These are phyloP conservation scores for Pseudomyrmex concolor DNA, from an alignment of 1,140 invertebrate genomes.

Conservation along the genomic window DNA sequence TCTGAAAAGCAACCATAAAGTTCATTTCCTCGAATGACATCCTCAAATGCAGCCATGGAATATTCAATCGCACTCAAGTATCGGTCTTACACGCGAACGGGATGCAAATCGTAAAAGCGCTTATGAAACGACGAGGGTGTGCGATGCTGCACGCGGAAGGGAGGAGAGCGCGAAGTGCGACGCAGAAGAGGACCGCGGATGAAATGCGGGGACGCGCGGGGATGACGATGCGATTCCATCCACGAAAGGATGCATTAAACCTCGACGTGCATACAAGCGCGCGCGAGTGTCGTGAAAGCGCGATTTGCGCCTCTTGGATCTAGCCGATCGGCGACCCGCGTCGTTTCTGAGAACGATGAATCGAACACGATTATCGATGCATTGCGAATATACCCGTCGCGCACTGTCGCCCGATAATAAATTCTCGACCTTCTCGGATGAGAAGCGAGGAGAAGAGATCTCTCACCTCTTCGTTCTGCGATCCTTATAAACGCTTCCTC, in stretches of 20 bases:
- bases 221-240: conserved; percentile 69
- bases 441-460: conserved; percentile 11
- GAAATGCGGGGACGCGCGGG: background rate
- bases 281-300: conserved; percentile 37
- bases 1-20: background rate
- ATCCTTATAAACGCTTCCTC: conserved; percentile 34
- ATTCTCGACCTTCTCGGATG: conserved; percentile 46
- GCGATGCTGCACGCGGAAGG: background rate
- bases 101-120: conserved; percentile 65
- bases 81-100: conserved; percentile 33
- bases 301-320: conserved; percentile 58
- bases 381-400: conserved; percentile 23
- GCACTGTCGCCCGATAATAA: conserved; percentile 51
- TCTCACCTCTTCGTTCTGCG: background rate
- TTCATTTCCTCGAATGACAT: conserved; percentile 18
- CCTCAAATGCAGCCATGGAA: background rate
- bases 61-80: conserved; percentile 39
- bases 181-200: background rate
- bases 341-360: conserved; percentile 45
- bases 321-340: conserved; percentile 23
- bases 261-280: conserved; percentile 25
- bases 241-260: conserved; percentile 79
- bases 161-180: conserved; percentile 20
- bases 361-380: conserved; percentile 64
- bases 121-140: conserved; percentile 61